Percentiles rank a stretch among this genome's conserved stretches.
Conservation (phyloP, 2,113 vertebrate genomes). For the Forbesichthys agassizii region DNA sequence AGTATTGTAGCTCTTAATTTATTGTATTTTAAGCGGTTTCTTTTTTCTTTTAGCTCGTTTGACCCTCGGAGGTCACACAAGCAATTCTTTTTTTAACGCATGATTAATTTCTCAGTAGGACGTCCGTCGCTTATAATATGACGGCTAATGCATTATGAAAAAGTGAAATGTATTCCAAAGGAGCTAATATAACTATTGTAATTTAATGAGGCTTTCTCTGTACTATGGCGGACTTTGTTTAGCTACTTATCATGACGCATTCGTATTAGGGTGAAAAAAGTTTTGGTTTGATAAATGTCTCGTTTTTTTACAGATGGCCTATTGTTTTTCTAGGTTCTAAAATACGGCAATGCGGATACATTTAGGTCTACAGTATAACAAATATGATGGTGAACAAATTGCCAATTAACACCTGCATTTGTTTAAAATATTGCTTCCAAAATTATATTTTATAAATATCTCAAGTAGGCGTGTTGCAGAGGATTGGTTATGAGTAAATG, state of each 20-base stretch:
- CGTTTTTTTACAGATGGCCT: too few relatives aligned
- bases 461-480: background rate
- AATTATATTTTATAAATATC: too few relatives aligned
- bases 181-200: slow-evolving; percentile 58
- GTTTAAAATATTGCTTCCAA: too few relatives aligned
- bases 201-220: slow-evolving; percentile 51
- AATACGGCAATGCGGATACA: too few relatives aligned
- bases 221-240: background rate
- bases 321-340: too few relatives aligned
- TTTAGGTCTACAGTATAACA: too few relatives aligned
- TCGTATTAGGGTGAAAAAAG: background rate
- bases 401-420: too few relatives aligned
- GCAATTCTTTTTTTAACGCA: slow-evolving; percentile 77
- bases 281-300: too few relatives aligned
- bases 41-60: slow-evolving; percentile 56
- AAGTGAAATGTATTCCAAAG: slow-evolving; percentile 68
- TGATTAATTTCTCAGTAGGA: slow-evolving; percentile 81
- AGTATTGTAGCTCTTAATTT: slow-evolving; percentile 76
- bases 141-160: slow-evolving; percentile 63
- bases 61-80: slow-evolving; percentile 72
- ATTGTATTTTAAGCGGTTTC: slow-evolving; percentile 48
- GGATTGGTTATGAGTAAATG: background rate
- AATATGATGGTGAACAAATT: too few relatives aligned
- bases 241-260: background rate
- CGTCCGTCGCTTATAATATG: slow-evolving; percentile 39